Evolutionary conservation across 2,888 invertebrate genomes (phyloP).

Genomic region (Pseudeuparius sepicola): DNA sequence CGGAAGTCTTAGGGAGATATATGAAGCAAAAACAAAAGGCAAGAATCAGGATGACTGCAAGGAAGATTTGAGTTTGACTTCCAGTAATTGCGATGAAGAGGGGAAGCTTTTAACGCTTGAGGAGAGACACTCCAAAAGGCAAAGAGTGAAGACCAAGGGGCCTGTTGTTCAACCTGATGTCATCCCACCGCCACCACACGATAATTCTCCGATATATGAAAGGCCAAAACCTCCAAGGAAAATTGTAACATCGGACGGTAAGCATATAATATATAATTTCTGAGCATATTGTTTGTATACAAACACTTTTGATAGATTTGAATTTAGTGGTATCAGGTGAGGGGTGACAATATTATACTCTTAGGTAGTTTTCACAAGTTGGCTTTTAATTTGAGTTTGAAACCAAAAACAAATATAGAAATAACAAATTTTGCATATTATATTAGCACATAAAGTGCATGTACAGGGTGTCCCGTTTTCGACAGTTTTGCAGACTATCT

Average conservation of each 20-base stretch:
- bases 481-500: too few species aligned
- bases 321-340: too few species aligned
- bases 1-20: constrained; percentile 64
- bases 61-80: constrained; percentile 20
- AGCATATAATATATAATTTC: too few species aligned
- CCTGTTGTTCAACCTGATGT: constrained; percentile 54
- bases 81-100: constrained; percentile 45
- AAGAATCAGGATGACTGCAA: constrained; percentile 39
- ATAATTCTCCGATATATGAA: constrained; percentile 46
- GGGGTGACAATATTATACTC: too few species aligned
- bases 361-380: too few species aligned
- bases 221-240: constrained; percentile 49
- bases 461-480: too few species aligned
- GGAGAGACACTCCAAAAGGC: constrained; percentile 61
- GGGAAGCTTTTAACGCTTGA: constrained; percentile 61
- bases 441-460: too few species aligned
- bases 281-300: too few species aligned
- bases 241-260: constrained; percentile 23
- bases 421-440: too few species aligned
- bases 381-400: too few species aligned
- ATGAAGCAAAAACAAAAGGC: constrained; percentile 51
- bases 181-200: constrained; percentile 53
- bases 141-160: constrained; percentile 45
- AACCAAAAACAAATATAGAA: too few species aligned
- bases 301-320: too few species aligned